These are phyloP conservation scores for Anolis sagrei DNA, from an alignment of 2,113 vertebrate genomes.

Conservation along the genomic window DNA sequence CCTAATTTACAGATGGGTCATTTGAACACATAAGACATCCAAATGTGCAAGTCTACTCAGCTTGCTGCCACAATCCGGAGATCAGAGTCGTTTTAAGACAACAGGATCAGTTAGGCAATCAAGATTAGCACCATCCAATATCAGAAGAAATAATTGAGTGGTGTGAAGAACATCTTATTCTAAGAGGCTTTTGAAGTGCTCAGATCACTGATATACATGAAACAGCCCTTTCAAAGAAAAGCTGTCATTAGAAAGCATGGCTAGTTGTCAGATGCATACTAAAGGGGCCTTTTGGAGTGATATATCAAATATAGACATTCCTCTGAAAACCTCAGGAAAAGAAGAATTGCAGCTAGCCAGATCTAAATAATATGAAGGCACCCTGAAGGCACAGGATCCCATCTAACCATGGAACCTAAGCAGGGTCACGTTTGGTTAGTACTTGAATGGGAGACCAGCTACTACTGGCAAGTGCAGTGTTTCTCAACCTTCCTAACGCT, in stretches of 20 bases:
- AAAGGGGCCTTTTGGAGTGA: neutral
- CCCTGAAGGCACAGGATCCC: too few relatives aligned
- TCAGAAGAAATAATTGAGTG: neutral
- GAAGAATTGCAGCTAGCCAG: neutral
- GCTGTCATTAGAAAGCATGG: neutral
- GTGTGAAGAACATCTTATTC: neutral
- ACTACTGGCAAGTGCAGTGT: too few relatives aligned
- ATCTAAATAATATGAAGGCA: neutral
- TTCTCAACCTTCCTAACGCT: too few relatives aligned
- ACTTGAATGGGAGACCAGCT: too few relatives aligned
- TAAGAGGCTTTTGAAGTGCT: conserved; percentile 1
- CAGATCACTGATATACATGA: neutral
- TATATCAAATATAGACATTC: neutral
- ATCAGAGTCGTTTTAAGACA: neutral
- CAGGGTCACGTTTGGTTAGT: too few relatives aligned
- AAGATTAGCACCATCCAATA: neutral
- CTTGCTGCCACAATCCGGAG: neutral
- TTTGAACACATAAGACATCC: neutral
- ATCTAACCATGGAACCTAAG: too few relatives aligned
- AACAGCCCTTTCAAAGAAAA: neutral
- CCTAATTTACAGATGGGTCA: neutral
- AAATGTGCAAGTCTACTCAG: neutral
- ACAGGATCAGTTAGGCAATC: conserved; percentile 1
- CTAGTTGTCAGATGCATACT: neutral
- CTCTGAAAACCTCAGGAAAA: neutral